Base-by-base conservation (phyloP, 30 jellyfish, hydroid and myxozoan genomes). In the Aurelia aurita region DNA sequence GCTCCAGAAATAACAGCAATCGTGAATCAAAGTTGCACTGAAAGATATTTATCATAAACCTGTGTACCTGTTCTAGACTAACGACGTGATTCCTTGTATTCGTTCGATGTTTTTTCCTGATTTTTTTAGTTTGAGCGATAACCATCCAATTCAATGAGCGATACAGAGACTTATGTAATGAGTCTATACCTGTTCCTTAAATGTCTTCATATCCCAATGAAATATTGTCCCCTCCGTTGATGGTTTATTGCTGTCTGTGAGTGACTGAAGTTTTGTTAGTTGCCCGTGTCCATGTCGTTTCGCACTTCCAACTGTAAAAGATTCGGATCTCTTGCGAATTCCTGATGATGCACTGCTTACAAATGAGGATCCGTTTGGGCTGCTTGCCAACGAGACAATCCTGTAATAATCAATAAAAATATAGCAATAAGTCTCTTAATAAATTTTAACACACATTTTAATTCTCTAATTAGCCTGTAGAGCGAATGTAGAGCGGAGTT, bases 161-260 rank as follows among this genome's bases (percentile, higher is more conserved):
- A n/a, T n/a, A n/a, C n/a, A n/a, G n/a, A n/a, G n/a, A n/a, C n/a
- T n/a, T n/a, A n/a, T n/a, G n/a, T n/a, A n/a, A n/a, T n/a, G n/a
- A 68, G 46, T 16, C 13, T 58, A 16, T 51, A 88, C 97, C 93
- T 89, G 67, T 45, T 64, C 82, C 82, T 67, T 89, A 53, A 89
- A 81, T 8, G 97, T 67, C 35, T 89, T 80, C 87, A 81, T 45
- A 74, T 89, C 97, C 97, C 97, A 89, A 27, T 74, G 89, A 44
- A 68, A 89, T 62, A 89, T 74, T 1, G 97, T 80, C 22, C 97
- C 97, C 47, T 80, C 93, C 5, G 77, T 22, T 11, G 89, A 87
- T 15, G 86, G 89, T 31, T 60, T 80, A 77, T 53, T 69, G 66
- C 89, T 51, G 58, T 80, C 97, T 4, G 97, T 59, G 74, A 88